These are phyloP conservation scores for Silurus aristotelis DNA, from an alignment of 2,797 vertebrate genomes.

Conservation along the genomic window DNA sequence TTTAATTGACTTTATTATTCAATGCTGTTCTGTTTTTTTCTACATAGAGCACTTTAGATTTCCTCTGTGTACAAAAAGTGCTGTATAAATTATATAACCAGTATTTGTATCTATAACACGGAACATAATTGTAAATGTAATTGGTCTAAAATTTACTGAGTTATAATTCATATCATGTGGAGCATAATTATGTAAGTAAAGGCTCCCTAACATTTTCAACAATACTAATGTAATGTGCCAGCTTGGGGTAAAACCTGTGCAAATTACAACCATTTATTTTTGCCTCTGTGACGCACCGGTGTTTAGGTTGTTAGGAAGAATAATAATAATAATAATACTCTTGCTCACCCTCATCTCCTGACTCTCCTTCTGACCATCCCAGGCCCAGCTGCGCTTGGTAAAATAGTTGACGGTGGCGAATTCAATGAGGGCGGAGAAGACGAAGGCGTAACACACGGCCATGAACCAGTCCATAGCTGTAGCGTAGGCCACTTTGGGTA, in stretches of 20 bases:
- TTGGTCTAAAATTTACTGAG: not conserved
- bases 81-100: not conserved
- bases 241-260: not conserved
- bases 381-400: conserved; percentile 99
- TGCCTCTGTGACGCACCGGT: not conserved
- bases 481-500: conserved; percentile 98
- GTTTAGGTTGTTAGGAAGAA: not conserved
- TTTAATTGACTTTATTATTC: not conserved
- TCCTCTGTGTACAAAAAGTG: not conserved
- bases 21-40: not conserved
- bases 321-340: not conserved
- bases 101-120: not conserved
- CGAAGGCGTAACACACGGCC: conserved; percentile 99
- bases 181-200: not conserved
- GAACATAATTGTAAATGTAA: conserved; percentile 7
- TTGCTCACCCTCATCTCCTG: conserved; percentile 92
- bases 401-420: conserved; percentile 99
- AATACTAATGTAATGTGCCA: not conserved
- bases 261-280: not conserved
- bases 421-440: conserved; percentile 99
- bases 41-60: not conserved
- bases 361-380: conserved; percentile 97
- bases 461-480: conserved; percentile 99
- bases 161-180: conserved; percentile 10
- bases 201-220: not conserved